Evolutionary conservation across 2,888 invertebrate species (phyloP).

Genomic region (Ditula angustiorana): DNA sequence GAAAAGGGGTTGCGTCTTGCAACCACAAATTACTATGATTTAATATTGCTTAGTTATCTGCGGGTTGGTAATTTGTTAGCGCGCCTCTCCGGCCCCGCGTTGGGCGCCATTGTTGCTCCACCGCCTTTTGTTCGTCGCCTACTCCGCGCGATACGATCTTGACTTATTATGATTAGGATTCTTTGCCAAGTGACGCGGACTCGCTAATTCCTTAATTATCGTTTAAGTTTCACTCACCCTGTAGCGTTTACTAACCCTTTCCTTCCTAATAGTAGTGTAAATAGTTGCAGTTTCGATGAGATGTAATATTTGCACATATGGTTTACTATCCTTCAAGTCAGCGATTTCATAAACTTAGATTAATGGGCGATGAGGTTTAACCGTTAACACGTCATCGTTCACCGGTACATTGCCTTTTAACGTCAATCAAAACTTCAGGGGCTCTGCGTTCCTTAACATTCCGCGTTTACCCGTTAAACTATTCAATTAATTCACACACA

Average conservation of each 20-base stretch:
- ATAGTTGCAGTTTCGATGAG: not conserved
- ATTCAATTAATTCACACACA: slow-evolving; percentile 65
- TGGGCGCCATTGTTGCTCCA: slow-evolving; percentile 80
- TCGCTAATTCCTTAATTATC: slow-evolving; percentile 80
- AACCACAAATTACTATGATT: slow-evolving; percentile 85
- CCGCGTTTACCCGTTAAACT: slow-evolving; percentile 54
- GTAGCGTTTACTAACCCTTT: slow-evolving; percentile 26
- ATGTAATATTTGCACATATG: slow-evolving; percentile 3
- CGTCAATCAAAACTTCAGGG: slow-evolving; percentile 40
- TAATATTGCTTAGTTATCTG: slow-evolving; percentile 86
- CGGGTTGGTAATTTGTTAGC: slow-evolving; percentile 83
- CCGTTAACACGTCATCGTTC: slow-evolving; percentile 24
- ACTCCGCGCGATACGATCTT: slow-evolving; percentile 80
- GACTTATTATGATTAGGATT: slow-evolving; percentile 85
- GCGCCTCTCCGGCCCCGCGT: slow-evolving; percentile 71
- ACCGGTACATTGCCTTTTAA: slow-evolving; percentile 19
- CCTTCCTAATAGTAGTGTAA: not conserved
- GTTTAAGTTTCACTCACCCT: slow-evolving; percentile 50
- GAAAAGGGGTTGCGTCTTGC: slow-evolving; percentile 74
- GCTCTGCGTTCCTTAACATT: slow-evolving; percentile 53
- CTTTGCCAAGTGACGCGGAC: slow-evolving; percentile 81
- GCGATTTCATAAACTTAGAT: slow-evolving; percentile 18
- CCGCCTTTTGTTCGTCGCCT: slow-evolving; percentile 83
- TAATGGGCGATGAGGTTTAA: slow-evolving; percentile 11
- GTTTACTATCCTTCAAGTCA: not conserved